Base-by-base conservation (phyloP, 2,797 vertebrate genomes). In the Echeneis naucrates region DNA sequence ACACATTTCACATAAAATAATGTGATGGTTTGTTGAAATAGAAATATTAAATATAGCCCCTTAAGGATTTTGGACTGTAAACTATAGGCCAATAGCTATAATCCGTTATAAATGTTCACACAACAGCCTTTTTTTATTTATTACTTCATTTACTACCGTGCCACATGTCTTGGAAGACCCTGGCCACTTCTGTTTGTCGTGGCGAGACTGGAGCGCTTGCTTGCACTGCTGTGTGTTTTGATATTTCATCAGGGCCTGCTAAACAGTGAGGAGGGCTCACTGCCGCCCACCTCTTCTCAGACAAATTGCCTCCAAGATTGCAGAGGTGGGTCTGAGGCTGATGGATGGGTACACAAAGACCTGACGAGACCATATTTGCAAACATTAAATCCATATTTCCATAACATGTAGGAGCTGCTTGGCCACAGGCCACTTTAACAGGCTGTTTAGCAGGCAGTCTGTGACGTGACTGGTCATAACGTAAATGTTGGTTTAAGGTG, bases 231-330 rank as follows among this genome's bases (percentile, higher is more conserved):
- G 80, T 87, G 84, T 89, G 89, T 92, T 92, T 90, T 83, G 87
- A 87, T 91, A 86, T 92, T 93, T 90, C 89, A 90, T 92, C 83
- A 88, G 84, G 89, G 75, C 85, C 81, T 55, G 83, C 88, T 93
- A 93, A 94, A 88, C 91, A 87, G 85, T 81, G 86, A 93, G 92
- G 92, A 93, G 92, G 90, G 86, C 88, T 87, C 86, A 85, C 80
- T 59, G 85, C 87, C 91, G 89, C 92, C 93, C 92, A 91, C 91
- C 91, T 92, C 88, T 81, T 83, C 89, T 88, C 84, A 93, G 92
- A 94, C 88, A 93, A 93, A 94, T 93, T 90, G 90, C 91, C 89
- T 93, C 80, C 57, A 67, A 87, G 88, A 93, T 92, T 92, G 89
- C 90, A 89, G 89, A 92, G 93, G 92, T 90, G 92, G 91, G 87